phyloP scores from a whole-genome alignment of 2,888 invertebrate species.

The Cephus sareptanus region DNA sequence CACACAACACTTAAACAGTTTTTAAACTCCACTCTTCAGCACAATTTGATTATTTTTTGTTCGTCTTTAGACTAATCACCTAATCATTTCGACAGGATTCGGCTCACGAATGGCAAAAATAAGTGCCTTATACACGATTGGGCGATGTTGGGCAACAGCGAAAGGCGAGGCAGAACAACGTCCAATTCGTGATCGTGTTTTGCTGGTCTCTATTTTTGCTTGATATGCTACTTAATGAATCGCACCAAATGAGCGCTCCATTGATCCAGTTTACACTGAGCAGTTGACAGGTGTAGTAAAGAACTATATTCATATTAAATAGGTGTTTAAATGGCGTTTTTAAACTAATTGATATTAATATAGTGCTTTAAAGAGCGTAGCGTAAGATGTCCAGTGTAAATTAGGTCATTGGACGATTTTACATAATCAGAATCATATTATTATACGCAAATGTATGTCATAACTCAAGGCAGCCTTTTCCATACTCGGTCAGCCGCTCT shows the following conservation, averaged over 20 bases:
- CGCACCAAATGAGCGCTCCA: conserved; percentile 24
- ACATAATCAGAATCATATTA: background rate
- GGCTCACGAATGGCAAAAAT: background rate
- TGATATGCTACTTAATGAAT: conserved; percentile 47
- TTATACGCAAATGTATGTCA: background rate
- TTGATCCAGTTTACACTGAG: background rate
- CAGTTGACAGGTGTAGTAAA: background rate
- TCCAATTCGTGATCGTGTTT: background rate
- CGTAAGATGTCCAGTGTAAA: background rate
- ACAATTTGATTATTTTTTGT: conserved; percentile 7
- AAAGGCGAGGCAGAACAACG: too few relatives aligned
- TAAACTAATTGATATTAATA: background rate
- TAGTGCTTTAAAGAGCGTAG: background rate
- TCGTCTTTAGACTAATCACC: background rate
- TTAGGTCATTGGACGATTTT: background rate
- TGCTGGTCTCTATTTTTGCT: conserved; percentile 21
- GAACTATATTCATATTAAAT: too few relatives aligned
- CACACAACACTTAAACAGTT: conserved; percentile 35
- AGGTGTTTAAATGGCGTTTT: background rate
- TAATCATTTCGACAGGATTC: background rate
- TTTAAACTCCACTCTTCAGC: background rate
- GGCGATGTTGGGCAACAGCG: background rate
- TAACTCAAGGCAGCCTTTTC: background rate
- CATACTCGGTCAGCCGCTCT: background rate
- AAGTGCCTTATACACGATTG: background rate